These are phyloP conservation scores for Apodemus agrarius DNA, from an alignment of 2,797 vertebrate genomes.

Conservation along the genomic window DNA sequence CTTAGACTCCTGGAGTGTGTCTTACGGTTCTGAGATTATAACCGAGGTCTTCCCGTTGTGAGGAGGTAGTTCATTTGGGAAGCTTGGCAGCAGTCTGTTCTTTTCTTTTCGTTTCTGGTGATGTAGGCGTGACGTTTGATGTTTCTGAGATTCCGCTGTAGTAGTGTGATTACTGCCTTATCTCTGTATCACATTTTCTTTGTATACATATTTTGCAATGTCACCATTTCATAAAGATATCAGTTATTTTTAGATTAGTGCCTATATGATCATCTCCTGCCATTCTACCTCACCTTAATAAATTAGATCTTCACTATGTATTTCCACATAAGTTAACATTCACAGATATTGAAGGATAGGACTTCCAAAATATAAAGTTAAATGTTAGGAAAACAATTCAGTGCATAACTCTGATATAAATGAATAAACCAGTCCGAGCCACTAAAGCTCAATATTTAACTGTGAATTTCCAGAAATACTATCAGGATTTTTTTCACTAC, in stretches of 20 bases:
- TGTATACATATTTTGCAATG: neutral
- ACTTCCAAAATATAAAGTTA: neutral
- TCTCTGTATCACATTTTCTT: neutral
- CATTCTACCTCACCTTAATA: neutral
- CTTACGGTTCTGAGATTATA: neutral
- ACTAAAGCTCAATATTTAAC: neutral
- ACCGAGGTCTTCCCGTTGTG: neutral
- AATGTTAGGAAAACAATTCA: neutral
- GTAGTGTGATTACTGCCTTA: neutral
- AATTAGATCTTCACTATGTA: neutral
- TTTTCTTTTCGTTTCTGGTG: neutral
- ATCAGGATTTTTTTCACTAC: neutral
- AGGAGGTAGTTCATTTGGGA: neutral
- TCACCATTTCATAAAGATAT: neutral
- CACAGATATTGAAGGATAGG: neutral
- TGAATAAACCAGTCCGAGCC: neutral
- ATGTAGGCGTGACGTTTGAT: neutral
- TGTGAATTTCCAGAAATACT: slow-evolving; percentile 17
- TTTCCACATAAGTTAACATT: neutral
- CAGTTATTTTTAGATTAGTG: neutral
- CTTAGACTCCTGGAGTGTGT: neutral
- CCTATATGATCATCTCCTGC: neutral
- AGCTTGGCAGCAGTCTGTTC: neutral
- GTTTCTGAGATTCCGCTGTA: neutral
- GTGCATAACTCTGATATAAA: neutral